phyloP scores from a whole-genome alignment of 1,140 invertebrate genomes.

The Drosophila kurseongensis region DNA sequence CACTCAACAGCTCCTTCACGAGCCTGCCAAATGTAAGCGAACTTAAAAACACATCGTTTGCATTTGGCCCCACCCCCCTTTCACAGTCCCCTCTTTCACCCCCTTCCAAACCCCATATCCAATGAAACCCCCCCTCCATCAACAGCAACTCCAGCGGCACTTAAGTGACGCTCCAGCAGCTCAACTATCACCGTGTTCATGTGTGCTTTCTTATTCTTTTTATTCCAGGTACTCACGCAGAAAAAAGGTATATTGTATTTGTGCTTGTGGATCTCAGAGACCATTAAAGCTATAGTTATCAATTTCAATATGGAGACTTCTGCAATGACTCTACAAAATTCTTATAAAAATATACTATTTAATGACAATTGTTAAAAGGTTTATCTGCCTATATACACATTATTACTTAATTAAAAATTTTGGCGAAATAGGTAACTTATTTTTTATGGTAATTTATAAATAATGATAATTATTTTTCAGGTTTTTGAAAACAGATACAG shows the following conservation, averaged over 20 bases:
- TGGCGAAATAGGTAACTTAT: too few relatives aligned
- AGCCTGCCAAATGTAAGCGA: conserved; percentile 79
- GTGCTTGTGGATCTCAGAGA: background rate
- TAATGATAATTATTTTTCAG: too few relatives aligned
- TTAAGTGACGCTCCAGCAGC: conserved; percentile 81
- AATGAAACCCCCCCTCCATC: conserved; percentile 8
- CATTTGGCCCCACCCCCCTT: conserved; percentile 45
- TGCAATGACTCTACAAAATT: background rate
- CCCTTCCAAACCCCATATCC: background rate
- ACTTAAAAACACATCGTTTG: conserved; percentile 82
- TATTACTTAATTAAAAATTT: too few relatives aligned
- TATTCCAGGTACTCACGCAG: conserved; percentile 29
- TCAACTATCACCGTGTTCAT: conserved; percentile 68
- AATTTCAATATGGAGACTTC: background rate
- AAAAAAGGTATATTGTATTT: conserved; percentile 36
- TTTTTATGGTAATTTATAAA: too few relatives aligned
- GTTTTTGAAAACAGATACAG: too few relatives aligned
- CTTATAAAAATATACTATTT: background rate
- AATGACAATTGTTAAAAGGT: too few relatives aligned
- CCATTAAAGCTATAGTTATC: background rate
- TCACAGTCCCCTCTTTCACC: background rate
- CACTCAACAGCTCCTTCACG: conserved; percentile 64
- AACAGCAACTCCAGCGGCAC: conserved; percentile 54
- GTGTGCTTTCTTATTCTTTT: conserved; percentile 40
- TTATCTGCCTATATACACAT: background rate